Conservation (phyloP, 2,888 invertebrate species). For the Lasiommata megera region DNA sequence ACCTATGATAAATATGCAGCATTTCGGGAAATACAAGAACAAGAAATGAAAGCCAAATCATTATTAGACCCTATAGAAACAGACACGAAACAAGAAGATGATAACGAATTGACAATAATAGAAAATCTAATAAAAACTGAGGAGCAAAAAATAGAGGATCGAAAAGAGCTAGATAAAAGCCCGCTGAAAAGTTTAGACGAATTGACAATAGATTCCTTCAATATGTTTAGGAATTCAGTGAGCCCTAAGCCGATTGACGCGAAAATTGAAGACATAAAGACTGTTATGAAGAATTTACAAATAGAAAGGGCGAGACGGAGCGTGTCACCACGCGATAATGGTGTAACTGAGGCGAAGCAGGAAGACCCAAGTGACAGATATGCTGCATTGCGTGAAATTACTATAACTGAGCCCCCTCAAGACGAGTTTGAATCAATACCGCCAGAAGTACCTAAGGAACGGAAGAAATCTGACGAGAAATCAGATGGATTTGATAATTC, state of each 20-base stretch:
- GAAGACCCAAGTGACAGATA: slow-evolving; percentile 84
- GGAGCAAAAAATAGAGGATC: slow-evolving; percentile 46
- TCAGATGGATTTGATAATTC: slow-evolving; percentile 78
- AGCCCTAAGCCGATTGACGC: slow-evolving; percentile 74
- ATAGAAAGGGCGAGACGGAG: slow-evolving; percentile 62
- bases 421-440: slow-evolving; percentile 78
- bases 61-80: slow-evolving; percentile 56
- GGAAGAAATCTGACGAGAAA: slow-evolving; percentile 76
- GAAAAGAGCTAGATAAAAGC: slow-evolving; percentile 57
- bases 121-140: slow-evolving; percentile 56
- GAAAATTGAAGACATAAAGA: slow-evolving; percentile 73
- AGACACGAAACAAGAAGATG: slow-evolving; percentile 59
- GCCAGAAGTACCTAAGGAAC: slow-evolving; percentile 70
- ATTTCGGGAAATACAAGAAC: slow-evolving; percentile 92
- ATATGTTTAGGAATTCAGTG: slow-evolving; percentile 68
- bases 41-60: slow-evolving; percentile 81
- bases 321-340: slow-evolving; percentile 74
- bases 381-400: slow-evolving; percentile 90
- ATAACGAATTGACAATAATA: slow-evolving; percentile 59
- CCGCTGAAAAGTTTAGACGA: slow-evolving; percentile 68
- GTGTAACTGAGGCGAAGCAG: slow-evolving; percentile 57
- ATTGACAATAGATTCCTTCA: slow-evolving; percentile 64
- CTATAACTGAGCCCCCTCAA: slow-evolving; percentile 82
- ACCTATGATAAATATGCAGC: slow-evolving; percentile 92
- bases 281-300: slow-evolving; percentile 70